Evolutionary conservation across 2,113 vertebrate genomes (phyloP).

Genomic region (Mohoua ochrocephala): DNA sequence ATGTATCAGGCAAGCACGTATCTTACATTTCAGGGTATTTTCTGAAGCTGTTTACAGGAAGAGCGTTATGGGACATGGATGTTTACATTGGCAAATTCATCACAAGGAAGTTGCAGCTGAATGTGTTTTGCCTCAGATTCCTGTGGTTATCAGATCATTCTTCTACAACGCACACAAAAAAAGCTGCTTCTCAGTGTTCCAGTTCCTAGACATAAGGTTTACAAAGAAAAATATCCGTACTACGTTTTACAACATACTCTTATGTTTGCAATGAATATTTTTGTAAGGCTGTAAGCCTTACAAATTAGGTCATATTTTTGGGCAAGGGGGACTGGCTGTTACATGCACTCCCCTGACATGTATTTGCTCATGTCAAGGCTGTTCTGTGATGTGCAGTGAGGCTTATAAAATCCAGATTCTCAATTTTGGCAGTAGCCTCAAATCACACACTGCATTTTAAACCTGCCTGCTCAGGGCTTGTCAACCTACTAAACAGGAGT

Average conservation of each 20-base stretch:
- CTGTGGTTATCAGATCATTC: neutral
- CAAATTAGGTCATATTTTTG: neutral
- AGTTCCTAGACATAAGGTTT: neutral
- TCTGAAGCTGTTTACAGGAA: constrained; percentile 2
- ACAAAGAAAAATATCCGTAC: neutral
- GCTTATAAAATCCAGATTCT: neutral
- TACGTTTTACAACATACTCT: neutral
- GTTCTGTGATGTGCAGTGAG: neutral
- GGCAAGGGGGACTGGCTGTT: neutral
- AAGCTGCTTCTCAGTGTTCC: neutral
- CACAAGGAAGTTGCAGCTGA: neutral
- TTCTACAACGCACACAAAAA: neutral
- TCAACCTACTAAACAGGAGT: neutral
- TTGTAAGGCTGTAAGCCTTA: neutral
- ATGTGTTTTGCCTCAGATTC: neutral
- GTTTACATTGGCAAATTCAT: neutral
- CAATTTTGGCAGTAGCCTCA: neutral
- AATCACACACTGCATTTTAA: neutral
- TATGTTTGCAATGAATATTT: neutral
- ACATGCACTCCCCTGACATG: neutral
- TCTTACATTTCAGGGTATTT: neutral
- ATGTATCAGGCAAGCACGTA: neutral
- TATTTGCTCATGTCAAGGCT: neutral
- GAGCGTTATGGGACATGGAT: neutral
- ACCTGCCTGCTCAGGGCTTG: neutral